phyloP scores from a whole-genome alignment of 2,888 invertebrate species.

The Lagria hirta region DNA sequence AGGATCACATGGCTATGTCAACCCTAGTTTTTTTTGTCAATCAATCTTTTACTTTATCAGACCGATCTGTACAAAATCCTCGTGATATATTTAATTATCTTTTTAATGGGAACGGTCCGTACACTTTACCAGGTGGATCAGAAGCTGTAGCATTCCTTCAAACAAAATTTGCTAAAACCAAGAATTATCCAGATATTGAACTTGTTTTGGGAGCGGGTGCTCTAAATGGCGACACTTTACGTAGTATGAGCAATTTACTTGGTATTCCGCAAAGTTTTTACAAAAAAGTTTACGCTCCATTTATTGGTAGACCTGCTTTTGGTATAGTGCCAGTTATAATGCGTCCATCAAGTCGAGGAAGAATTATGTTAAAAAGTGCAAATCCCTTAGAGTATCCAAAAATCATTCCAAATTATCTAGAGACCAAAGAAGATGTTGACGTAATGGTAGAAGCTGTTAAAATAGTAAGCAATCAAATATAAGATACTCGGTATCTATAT shows the following conservation, averaged over 20 bases:
- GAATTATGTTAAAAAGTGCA: constrained; percentile 67
- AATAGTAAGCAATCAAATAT: constrained; percentile 60
- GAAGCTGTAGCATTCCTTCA: constrained; percentile 75
- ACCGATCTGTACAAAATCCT: constrained; percentile 59
- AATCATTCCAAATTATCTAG: constrained; percentile 81
- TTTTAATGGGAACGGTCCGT: constrained; percentile 66
- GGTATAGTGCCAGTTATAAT: constrained; percentile 73
- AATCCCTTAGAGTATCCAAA: constrained; percentile 76
- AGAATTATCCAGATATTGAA: constrained; percentile 75
- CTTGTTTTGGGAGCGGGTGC: constrained; percentile 77
- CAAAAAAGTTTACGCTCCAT: constrained; percentile 58
- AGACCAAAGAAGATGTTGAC: constrained; percentile 68
- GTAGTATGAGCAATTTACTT: constrained; percentile 64
- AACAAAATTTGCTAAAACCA: constrained; percentile 60
- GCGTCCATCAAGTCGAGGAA: constrained; percentile 73
- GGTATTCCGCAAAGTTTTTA: constrained; percentile 67
- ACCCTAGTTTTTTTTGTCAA: constrained; percentile 74
- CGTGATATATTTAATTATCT: constrained; percentile 64
- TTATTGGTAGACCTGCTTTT: constrained; percentile 61
- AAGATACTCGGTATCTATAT: background rate
- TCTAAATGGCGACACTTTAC: constrained; percentile 71
- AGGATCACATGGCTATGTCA: constrained; percentile 76
- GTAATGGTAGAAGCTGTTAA: constrained; percentile 74
- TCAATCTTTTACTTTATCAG: constrained; percentile 66
- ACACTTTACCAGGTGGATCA: constrained; percentile 77